phyloP scores from a whole-genome alignment of 2,797 vertebrate genomes.

The Sciurus carolinensis region DNA sequence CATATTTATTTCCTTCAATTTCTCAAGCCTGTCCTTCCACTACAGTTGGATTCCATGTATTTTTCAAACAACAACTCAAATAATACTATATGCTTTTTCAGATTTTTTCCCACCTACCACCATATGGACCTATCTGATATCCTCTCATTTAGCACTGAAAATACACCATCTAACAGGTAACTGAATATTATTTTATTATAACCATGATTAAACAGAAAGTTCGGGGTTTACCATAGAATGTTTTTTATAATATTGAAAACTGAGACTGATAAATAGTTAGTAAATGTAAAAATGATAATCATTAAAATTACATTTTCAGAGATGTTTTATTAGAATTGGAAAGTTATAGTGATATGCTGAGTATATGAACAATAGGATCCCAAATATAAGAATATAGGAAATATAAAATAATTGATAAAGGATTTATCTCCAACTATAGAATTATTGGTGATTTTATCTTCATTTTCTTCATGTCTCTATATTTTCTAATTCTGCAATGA shows the following conservation, averaged over 20 bases:
- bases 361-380: neutral
- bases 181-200: neutral
- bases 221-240: neutral
- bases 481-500: neutral
- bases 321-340: neutral
- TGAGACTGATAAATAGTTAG: neutral
- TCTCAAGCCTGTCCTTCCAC: neutral
- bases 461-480: neutral
- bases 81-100: neutral
- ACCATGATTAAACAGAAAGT: neutral
- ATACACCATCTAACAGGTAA: neutral
- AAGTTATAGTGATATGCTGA: neutral
- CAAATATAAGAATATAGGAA: neutral
- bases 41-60: neutral
- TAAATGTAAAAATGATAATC: neutral
- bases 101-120: neutral
- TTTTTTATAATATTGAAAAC: neutral
- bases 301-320: neutral
- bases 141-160: neutral
- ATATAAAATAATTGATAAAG: neutral
- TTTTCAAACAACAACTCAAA: neutral
- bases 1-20: neutral
- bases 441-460: slow-evolving; percentile 37
- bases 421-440: neutral
- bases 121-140: neutral